Evolutionary conservation across 2,113 vertebrate genomes (phyloP).

Genomic region (Cottus gobio): DNA sequence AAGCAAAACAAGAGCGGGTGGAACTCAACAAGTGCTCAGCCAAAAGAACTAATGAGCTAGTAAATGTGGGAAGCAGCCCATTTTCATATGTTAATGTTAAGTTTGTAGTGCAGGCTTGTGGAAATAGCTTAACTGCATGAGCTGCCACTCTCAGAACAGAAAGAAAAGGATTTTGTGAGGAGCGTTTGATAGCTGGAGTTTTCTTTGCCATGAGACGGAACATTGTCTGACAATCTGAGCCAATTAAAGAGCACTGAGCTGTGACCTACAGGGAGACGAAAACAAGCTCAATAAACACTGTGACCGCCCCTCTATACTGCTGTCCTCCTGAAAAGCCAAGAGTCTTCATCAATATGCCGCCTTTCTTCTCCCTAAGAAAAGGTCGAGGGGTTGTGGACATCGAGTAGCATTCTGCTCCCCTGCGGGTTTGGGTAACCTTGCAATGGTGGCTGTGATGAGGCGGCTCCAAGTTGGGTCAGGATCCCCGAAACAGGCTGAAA

Average conservation of each 20-base stretch:
- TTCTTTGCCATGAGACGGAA: slow-evolving; percentile 80
- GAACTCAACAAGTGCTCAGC: slow-evolving; percentile 72
- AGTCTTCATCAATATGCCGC: slow-evolving; percentile 81
- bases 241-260: slow-evolving; percentile 84
- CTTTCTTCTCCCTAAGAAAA: slow-evolving; percentile 71
- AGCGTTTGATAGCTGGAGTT: slow-evolving; percentile 77
- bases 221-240: slow-evolving; percentile 82
- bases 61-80: slow-evolving; percentile 83
- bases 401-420: slow-evolving; percentile 79
- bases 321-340: slow-evolving; percentile 71
- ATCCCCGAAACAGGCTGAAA: slow-evolving; percentile 86
- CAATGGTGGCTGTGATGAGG: slow-evolving; percentile 79
- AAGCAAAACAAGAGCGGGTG: slow-evolving; percentile 74
- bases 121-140: slow-evolving; percentile 69
- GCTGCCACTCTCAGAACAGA: slow-evolving; percentile 56
- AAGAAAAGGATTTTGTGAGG: slow-evolving; percentile 48
- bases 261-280: slow-evolving; percentile 75
- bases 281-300: slow-evolving; percentile 78
- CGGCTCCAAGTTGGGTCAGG: slow-evolving; percentile 82
- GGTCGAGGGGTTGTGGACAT: slow-evolving; percentile 64
- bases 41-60: slow-evolving; percentile 84
- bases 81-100: slow-evolving; percentile 86
- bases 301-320: slow-evolving; percentile 67
- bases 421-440: slow-evolving; percentile 80
- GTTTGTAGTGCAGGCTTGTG: slow-evolving; percentile 71